Conservation (phyloP, 2,113 vertebrate genomes). For the Cryptomyrus ogoouensis region DNA sequence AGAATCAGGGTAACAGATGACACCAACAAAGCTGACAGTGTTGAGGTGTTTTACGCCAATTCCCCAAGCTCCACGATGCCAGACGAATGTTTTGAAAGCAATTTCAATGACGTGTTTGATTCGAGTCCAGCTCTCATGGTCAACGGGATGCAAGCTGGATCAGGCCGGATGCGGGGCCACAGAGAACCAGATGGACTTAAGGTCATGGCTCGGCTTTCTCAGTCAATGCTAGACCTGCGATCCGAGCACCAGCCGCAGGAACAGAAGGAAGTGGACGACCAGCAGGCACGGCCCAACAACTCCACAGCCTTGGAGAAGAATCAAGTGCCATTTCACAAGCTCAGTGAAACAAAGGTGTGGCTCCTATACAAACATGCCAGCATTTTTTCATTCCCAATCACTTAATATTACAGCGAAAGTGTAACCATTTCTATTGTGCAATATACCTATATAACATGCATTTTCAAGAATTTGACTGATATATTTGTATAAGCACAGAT, state of each 20-base stretch:
- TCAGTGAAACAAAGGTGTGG: constrained; percentile 9
- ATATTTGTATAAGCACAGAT: neutral
- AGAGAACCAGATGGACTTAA: constrained; percentile 51
- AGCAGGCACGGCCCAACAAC: neutral
- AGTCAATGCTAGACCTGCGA: constrained; percentile 66
- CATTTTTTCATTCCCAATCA: neutral
- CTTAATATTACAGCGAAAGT: neutral
- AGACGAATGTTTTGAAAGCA: constrained; percentile 73
- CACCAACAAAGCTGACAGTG: constrained; percentile 52
- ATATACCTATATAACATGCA: neutral
- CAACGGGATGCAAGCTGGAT: constrained; percentile 37
- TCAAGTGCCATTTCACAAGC: neutral
- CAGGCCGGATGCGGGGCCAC: constrained; percentile 26
- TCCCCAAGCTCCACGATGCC: constrained; percentile 74
- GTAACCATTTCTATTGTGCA: neutral
- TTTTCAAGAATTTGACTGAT: neutral
- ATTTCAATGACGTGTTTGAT: constrained; percentile 20
- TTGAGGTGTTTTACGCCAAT: constrained; percentile 50
- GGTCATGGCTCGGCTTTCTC: constrained; percentile 65
- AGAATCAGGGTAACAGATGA: constrained; percentile 17
- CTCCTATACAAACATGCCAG: neutral
- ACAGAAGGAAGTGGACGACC: neutral
- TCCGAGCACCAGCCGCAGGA: constrained; percentile 27
- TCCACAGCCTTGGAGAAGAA: neutral
- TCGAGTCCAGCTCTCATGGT: constrained; percentile 17